These are phyloP conservation scores for Drosophila pegasa DNA, from an alignment of 2,888 invertebrate species.

Conservation along the genomic window DNA sequence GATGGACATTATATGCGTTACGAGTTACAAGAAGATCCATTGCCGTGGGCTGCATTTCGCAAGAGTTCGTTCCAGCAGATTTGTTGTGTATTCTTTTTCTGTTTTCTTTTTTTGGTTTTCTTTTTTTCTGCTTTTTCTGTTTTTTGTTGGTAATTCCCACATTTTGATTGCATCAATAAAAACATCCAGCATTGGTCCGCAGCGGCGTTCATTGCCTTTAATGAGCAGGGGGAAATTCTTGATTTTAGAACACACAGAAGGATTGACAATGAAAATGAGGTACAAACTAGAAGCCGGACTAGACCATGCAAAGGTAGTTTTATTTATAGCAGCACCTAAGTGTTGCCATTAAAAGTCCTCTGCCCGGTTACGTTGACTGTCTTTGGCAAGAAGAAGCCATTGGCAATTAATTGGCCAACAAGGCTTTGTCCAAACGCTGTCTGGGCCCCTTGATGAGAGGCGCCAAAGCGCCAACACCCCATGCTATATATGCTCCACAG, in stretches of 20 bases:
- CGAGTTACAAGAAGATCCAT: conserved; percentile 62
- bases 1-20: conserved; percentile 50
- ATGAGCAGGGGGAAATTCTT: conserved; percentile 70
- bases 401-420: conserved; percentile 76
- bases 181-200: conserved; percentile 47
- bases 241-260: conserved; percentile 54
- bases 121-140: too few relatives aligned
- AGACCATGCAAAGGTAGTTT: conserved; percentile 48
- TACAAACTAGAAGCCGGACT: conserved; percentile 56
- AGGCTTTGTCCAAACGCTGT: conserved; percentile 74
- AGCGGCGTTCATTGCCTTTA: conserved; percentile 56
- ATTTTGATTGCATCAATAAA: conserved; percentile 77
- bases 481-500: conserved; percentile 25
- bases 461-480: conserved; percentile 80
- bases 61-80: conserved; percentile 32
- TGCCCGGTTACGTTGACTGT: conserved; percentile 34
- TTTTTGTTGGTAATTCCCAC: conserved; percentile 42
- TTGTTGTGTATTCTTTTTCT: conserved; percentile 38
- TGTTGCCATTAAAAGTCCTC: conserved; percentile 73
- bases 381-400: conserved; percentile 54
- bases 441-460: conserved; percentile 75
- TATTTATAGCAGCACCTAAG: conserved; percentile 77
- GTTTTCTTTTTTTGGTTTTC: conserved; percentile 16
- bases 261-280: conserved; percentile 78
- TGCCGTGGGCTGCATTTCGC: conserved; percentile 67